Evolutionary conservation across 2,113 vertebrate species (phyloP), one percentile per base, ranked within the genome.

Genomic region (Corydoras maculifer): DNA sequence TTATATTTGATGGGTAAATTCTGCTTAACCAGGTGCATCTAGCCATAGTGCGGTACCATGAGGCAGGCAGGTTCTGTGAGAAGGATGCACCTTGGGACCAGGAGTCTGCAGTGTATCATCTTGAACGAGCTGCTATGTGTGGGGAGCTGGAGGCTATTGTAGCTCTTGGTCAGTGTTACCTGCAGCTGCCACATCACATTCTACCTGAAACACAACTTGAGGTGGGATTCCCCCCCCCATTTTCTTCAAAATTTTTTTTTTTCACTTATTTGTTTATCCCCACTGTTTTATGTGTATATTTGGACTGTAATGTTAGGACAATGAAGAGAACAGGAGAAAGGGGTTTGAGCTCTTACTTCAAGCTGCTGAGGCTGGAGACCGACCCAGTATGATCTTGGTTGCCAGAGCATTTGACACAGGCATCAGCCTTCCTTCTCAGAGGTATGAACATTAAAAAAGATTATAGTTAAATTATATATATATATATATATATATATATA

Each of bases 91-190:
- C 86, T 0, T 99, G 97, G 97, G 97, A 99, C 66, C 89, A 81
- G 13, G 82, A 89, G 32, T 91, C 96, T 0, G 97, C 96, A 0
- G 65, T 98, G 76, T 95, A 93, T 79, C 97, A 99, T 78, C 87
- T 99, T 85, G 93, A 96, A 79, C 90, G 90, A 0, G 97, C 97
- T 0, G 93, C 94, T 0, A 87, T 92, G 85, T 94, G 95, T 2
- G 97, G 96, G 3, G 97, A 99, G 82, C 89, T 99, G 84, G 95
- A 98, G 79, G 97, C 95, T 84, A 97, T 99, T 0, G 87, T 95
- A 9, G 93, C 88, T 0, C 80, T 98, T 3, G 96, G 95, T 0
- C 93, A 94, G 77, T 94, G 93, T 85, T 93, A 79, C 54, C 83
- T 91, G 13, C 94, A 96, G 88, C 88, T 98, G 76, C 93, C 95